These are phyloP conservation scores for Apteryx mantelli DNA, from an alignment of 2,113 vertebrate genomes.

Conservation along the genomic window DNA sequence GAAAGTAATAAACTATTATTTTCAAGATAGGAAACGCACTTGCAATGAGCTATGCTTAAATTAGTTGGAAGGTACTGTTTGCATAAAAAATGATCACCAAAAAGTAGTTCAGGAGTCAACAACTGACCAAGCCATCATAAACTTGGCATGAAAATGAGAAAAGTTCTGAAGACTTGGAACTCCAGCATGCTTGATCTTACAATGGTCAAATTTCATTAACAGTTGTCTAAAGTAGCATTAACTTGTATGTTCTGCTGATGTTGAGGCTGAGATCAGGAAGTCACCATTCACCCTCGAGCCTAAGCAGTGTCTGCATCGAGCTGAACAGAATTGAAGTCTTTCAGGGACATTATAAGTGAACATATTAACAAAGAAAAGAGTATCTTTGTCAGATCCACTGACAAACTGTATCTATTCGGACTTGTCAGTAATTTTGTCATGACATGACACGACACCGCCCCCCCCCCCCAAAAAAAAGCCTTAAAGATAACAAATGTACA, in stretches of 20 bases:
- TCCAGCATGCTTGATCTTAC: background rate
- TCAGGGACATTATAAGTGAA: background rate
- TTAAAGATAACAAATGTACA: too few relatives aligned
- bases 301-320: background rate
- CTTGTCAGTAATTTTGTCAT: background rate
- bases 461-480: too few relatives aligned
- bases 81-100: background rate
- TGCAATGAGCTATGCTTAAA: too few relatives aligned
- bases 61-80: too few relatives aligned
- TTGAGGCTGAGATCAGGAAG: background rate
- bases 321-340: background rate
- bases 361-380: background rate
- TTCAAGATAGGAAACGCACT: too few relatives aligned
- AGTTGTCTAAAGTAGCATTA: background rate
- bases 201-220: background rate
- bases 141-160: background rate
- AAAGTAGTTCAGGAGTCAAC: background rate
- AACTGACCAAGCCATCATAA: background rate
- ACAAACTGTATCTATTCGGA: background rate
- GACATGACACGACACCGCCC: background rate
- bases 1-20: too few relatives aligned
- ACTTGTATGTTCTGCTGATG: background rate
- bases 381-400: background rate
- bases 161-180: background rate
- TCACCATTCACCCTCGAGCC: background rate